Evolutionary conservation across 1,140 invertebrate species (phyloP).

Genomic region (Atta cephalotes): DNA sequence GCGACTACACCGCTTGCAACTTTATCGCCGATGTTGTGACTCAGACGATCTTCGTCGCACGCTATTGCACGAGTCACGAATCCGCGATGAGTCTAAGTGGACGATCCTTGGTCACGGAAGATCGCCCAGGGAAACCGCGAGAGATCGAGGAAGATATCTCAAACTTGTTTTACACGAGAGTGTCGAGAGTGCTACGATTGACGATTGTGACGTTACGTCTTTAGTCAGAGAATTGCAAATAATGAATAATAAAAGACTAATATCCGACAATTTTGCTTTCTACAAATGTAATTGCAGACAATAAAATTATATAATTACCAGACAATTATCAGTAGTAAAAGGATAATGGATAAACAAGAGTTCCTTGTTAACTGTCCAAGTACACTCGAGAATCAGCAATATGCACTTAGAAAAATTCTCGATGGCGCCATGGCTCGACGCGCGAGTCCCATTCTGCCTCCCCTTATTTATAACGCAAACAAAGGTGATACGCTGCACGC

Average conservation of each 20-base stretch:
- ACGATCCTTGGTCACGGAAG: slow-evolving; percentile 54
- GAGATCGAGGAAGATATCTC: slow-evolving; percentile 20
- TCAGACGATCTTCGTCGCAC: slow-evolving; percentile 57
- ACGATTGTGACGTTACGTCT: slow-evolving; percentile 7
- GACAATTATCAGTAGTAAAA: not conserved
- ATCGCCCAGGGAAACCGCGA: slow-evolving; percentile 40
- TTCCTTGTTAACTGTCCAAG: not conserved
- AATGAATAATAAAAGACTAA: not conserved
- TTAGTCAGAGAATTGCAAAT: not conserved
- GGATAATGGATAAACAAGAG: not conserved
- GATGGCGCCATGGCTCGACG: slow-evolving; percentile 47
- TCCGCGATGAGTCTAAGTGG: slow-evolving; percentile 55
- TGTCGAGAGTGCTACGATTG: slow-evolving; percentile 4
- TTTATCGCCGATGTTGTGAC: slow-evolving; percentile 57
- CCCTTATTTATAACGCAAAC: slow-evolving; percentile 51
- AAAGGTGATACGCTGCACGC: slow-evolving; percentile 62
- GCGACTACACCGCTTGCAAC: slow-evolving; percentile 58
- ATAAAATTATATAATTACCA: not conserved
- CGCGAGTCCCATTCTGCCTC: not conserved
- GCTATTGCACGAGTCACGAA: slow-evolving; percentile 52
- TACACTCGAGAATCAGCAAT: not conserved
- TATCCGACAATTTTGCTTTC: not conserved
- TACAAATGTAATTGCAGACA: not conserved
- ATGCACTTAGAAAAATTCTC: slow-evolving; percentile 37
- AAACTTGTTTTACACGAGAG: not conserved